These are phyloP conservation scores for Trachymyrmex septentrionalis DNA, from an alignment of 1,140 invertebrate species.

Conservation along the genomic window DNA sequence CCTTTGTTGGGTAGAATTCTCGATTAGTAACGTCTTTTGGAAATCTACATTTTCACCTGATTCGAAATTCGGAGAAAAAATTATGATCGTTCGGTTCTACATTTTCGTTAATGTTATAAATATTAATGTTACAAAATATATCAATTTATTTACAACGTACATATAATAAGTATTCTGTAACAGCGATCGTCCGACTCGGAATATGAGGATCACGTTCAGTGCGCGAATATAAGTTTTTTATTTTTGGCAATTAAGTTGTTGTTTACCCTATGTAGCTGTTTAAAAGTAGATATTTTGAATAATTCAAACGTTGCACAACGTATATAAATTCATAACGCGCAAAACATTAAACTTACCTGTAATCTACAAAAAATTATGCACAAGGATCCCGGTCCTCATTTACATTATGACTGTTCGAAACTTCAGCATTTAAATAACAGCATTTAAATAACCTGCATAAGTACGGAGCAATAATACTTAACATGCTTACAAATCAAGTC, in stretches of 20 bases:
- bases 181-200: background rate
- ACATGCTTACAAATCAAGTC: conserved; percentile 4
- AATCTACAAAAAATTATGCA: conserved; percentile 21
- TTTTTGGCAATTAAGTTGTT: background rate
- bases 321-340: conserved; percentile 31
- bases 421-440: conserved; percentile 49
- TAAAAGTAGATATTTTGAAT: conserved; percentile 43
- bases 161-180: background rate
- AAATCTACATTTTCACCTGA: background rate
- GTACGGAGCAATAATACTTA: conserved; percentile 23
- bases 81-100: background rate
- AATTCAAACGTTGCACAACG: conserved; percentile 3
- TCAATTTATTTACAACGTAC: background rate
- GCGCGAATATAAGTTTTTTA: background rate
- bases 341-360: conserved; percentile 31
- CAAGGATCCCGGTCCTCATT: conserved; percentile 20
- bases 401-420: conserved; percentile 28
- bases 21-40: background rate
- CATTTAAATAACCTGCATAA: conserved; percentile 28
- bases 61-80: background rate
- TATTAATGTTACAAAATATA: no score
- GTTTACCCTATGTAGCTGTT: background rate
- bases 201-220: background rate
- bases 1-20: background rate
- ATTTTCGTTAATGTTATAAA: background rate